A percentile compares a stretch with the other conserved stretches of the same genome.
Conservation (phyloP, 2,888 invertebrate species). For the Acanthopleura granulata region DNA sequence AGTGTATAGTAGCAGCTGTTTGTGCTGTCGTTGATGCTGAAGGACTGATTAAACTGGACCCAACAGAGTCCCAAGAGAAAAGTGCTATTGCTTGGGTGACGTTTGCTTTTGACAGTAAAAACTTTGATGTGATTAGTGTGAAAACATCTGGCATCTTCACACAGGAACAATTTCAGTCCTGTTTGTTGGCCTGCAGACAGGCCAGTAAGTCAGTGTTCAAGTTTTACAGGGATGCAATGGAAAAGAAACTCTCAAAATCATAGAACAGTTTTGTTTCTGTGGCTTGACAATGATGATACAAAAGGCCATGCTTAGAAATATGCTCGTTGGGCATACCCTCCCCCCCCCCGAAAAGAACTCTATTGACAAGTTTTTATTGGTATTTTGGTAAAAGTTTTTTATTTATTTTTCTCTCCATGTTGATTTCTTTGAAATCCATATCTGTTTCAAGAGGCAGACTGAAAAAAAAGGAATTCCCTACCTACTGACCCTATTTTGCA, state of each 20-base stretch:
- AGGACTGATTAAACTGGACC: conserved; percentile 77
- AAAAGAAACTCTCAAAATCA: conserved; percentile 52
- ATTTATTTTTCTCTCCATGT: too few species aligned
- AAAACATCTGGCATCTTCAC: conserved; percentile 51
- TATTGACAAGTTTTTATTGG: too few species aligned
- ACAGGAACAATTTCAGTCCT: conserved; percentile 53
- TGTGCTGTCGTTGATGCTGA: conserved; percentile 77
- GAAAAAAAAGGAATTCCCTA: too few species aligned
- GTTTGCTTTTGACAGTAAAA: conserved; percentile 60
- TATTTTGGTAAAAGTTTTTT: too few species aligned
- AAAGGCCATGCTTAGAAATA: neutral
- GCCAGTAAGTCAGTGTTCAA: conserved; percentile 52
- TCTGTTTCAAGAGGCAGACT: too few species aligned
- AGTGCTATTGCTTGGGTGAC: conserved; percentile 49
- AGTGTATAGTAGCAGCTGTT: conserved; percentile 84
- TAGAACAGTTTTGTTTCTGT: too few species aligned
- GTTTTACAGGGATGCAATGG: conserved; percentile 57
- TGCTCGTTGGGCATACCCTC: too few species aligned
- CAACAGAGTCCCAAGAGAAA: conserved; percentile 71
- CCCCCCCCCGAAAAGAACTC: too few species aligned
- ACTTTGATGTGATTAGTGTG: conserved; percentile 51
- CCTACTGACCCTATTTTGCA: too few species aligned
- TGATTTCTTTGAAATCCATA: too few species aligned
- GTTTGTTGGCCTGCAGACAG: conserved; percentile 43
- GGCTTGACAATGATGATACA: neutral